phyloP scores from a whole-genome alignment of 1,140 invertebrate genomes.

The Berghia stephanieae region DNA sequence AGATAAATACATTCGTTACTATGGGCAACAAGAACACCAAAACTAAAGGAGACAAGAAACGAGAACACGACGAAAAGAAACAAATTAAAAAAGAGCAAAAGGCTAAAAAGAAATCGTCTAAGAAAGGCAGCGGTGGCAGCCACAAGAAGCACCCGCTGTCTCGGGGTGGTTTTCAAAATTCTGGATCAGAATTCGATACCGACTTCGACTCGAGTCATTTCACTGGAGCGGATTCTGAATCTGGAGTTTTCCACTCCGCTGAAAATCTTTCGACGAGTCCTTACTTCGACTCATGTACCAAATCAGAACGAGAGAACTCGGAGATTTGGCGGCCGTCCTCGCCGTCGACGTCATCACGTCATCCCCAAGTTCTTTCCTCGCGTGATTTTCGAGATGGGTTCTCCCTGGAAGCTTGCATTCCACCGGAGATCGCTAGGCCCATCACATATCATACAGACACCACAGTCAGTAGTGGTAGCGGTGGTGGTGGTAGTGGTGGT shows the following conservation, averaged over 20 bases:
- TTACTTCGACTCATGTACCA: constrained; percentile 33
- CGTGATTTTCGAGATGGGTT: constrained; percentile 38
- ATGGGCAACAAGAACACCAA: too few species aligned
- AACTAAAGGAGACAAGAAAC: too few species aligned
- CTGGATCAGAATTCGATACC: constrained; percentile 28
- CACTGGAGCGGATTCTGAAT: constrained; percentile 36
- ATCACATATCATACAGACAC: background rate
- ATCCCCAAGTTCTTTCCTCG: constrained; percentile 30
- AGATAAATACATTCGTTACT: too few species aligned
- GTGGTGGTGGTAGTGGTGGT: too few species aligned
- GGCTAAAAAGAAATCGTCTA: too few species aligned
- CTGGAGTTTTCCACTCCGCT: constrained; percentile 36
- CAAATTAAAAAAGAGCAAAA: too few species aligned
- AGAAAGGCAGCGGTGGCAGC: too few species aligned
- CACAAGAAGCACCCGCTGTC: too few species aligned
- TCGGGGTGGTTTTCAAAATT: too few species aligned
- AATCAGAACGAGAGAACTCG: constrained; percentile 24
- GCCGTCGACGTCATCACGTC: background rate
- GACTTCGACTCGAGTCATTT: constrained; percentile 39
- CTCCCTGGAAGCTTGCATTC: constrained; percentile 38
- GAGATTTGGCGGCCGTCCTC: background rate
- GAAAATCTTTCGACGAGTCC: constrained; percentile 34
- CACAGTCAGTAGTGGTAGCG: background rate
- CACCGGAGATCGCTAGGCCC: constrained; percentile 28
- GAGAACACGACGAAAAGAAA: too few species aligned